Conservation (phyloP, 2,888 invertebrate genomes). For the Athrips mouffetella region DNA sequence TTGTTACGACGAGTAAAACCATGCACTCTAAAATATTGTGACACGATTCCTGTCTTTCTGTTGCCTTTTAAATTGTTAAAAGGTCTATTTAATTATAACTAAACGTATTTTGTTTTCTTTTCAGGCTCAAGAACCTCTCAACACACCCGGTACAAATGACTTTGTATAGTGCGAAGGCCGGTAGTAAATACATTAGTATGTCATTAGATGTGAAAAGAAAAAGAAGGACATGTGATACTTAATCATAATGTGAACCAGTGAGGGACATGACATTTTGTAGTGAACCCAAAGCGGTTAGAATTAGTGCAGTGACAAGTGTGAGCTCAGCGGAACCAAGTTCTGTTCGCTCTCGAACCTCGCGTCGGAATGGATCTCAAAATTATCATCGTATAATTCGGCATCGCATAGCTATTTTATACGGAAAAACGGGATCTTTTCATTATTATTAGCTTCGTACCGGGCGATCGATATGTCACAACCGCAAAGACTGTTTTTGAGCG, state of each 20-base stretch:
- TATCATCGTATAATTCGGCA: slow-evolving; percentile 31
- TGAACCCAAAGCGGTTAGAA: slow-evolving; percentile 54
- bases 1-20: no score
- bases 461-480: background rate
- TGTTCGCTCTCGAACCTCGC: slow-evolving; percentile 47
- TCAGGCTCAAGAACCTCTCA: slow-evolving; percentile 90
- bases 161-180: slow-evolving; percentile 81
- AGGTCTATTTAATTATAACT: no score
- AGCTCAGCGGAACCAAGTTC: slow-evolving; percentile 58
- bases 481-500: background rate
- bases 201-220: slow-evolving; percentile 74
- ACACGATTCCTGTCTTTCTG: no score
- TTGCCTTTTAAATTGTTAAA: no score
- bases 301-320: slow-evolving; percentile 59
- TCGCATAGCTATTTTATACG: slow-evolving; percentile 20
- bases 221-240: slow-evolving; percentile 72
- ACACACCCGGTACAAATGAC: slow-evolving; percentile 87
- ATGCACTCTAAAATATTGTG: no score
- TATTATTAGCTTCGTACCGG: background rate
- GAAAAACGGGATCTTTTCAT: slow-evolving; percentile 21
- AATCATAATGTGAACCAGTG: slow-evolving; percentile 69
- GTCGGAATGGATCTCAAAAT: slow-evolving; percentile 59
- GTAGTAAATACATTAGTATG: slow-evolving; percentile 71
- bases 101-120: slow-evolving; percentile 52
- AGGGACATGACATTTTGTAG: slow-evolving; percentile 59